Evolutionary conservation across 2,797 vertebrate species (phyloP).

Genomic region (Oceanodroma leucorhoa): DNA sequence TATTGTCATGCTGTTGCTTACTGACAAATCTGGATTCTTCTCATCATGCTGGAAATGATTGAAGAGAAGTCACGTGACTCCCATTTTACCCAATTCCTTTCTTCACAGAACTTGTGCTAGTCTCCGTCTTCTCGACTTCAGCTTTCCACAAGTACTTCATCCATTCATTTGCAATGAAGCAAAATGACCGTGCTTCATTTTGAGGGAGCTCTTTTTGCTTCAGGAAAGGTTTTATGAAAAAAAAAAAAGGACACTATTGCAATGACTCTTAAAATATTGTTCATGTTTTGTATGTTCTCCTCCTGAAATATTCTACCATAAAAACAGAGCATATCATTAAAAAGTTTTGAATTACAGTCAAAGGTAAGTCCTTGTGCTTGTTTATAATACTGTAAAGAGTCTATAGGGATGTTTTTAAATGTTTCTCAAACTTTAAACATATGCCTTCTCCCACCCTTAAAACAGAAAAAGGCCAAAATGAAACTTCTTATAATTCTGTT

Average conservation of each 20-base stretch:
- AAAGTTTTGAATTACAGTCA: background rate
- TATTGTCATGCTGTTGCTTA: background rate
- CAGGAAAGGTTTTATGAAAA: background rate
- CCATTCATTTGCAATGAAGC: background rate
- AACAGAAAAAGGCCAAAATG: background rate
- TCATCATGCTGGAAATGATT: background rate
- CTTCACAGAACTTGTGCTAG: background rate
- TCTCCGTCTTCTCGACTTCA: background rate
- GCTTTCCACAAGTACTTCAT: background rate
- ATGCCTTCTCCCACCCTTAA: background rate
- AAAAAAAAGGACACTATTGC: background rate
- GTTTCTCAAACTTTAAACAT: background rate
- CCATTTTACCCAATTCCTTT: background rate
- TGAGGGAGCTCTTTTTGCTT: background rate
- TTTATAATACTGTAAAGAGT: background rate
- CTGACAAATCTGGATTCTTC: background rate
- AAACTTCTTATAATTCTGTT: background rate
- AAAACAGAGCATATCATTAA: background rate
- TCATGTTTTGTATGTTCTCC: background rate
- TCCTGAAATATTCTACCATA: background rate
- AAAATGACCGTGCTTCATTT: background rate
- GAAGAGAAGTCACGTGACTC: background rate
- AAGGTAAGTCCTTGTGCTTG: background rate
- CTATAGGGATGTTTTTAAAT: background rate
- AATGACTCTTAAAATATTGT: background rate